A percentile compares a stretch with the other conserved stretches of the same genome.
Evolutionary conservation across 92 coral and sea anemone species (phyloP).

Genomic region (Siderastrea siderea): DNA sequence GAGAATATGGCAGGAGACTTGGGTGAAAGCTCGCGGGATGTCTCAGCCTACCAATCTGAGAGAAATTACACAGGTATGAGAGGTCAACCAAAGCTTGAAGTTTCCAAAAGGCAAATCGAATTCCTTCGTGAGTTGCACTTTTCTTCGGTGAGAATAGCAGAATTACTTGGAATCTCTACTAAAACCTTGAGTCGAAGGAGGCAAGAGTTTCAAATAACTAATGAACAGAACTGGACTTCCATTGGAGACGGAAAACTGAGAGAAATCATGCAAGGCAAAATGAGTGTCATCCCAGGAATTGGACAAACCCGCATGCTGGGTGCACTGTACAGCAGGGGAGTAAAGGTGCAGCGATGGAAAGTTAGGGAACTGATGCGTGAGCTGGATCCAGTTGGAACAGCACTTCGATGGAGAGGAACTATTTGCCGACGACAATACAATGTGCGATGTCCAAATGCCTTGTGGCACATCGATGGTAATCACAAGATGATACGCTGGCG

Average conservation of each 20-base stretch:
- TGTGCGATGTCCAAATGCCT: constrained; percentile 57
- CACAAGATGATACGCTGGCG: constrained; percentile 73
- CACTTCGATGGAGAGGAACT: constrained; percentile 72
- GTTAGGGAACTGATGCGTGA: constrained; percentile 35
- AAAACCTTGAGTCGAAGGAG: constrained; percentile 59
- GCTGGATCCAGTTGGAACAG: constrained; percentile 65
- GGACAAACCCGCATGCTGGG: constrained; percentile 50
- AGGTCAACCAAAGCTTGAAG: constrained; percentile 72
- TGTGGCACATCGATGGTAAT: constrained; percentile 72
- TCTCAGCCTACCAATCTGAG: constrained; percentile 36
- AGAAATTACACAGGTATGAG: constrained; percentile 70
- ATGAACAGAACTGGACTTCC: constrained; percentile 57
- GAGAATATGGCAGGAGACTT: constrained; percentile 48
- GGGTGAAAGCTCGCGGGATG: constrained; percentile 22
- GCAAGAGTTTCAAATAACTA: constrained; percentile 40
- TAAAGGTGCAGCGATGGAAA: constrained; percentile 48
- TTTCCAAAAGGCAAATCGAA: constrained; percentile 67
- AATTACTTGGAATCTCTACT: constrained; percentile 50
- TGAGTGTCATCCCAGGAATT: constrained; percentile 41
- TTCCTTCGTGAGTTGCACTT: constrained; percentile 43
- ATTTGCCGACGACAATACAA: constrained; percentile 63
- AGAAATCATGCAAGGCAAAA: constrained; percentile 57
- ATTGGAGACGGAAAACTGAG: constrained; percentile 46
- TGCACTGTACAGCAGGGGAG: constrained; percentile 53
- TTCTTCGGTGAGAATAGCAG: constrained; percentile 35